phyloP scores from a whole-genome alignment of 92 coral and sea anemone genomes.

The Zoanthus gigantus region DNA sequence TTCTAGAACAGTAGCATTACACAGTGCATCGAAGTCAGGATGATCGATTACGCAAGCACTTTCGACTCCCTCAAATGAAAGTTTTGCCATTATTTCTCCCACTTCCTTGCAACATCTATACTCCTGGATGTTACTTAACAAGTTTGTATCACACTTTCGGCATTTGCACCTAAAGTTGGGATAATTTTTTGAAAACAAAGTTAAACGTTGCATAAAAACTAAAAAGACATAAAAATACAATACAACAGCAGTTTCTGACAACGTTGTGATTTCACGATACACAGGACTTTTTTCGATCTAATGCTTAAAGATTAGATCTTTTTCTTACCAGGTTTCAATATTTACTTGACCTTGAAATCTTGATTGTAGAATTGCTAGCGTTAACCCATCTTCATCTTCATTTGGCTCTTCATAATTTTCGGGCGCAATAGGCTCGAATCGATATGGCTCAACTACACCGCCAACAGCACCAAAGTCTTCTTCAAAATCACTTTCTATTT shows the following conservation, averaged over 20 bases:
- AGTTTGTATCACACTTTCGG: not conserved
- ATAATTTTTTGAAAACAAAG: not conserved
- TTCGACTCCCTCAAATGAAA: conserved; percentile 55
- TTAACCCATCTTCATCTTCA: not conserved
- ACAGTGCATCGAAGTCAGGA: conserved; percentile 55
- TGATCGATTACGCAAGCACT: conserved; percentile 52
- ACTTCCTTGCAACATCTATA: conserved; percentile 61
- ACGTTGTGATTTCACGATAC: not conserved
- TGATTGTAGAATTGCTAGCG: not conserved
- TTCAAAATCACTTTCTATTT: too few relatives aligned
- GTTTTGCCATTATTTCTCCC: conserved; percentile 41
- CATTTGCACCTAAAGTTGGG: conserved; percentile 40
- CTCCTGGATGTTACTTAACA: conserved; percentile 39
- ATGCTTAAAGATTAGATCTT: conserved; percentile 46
- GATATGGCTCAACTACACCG: not conserved
- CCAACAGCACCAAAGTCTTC: not conserved
- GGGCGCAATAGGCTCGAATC: not conserved
- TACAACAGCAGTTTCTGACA: not conserved
- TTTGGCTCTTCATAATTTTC: not conserved
- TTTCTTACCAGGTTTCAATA: conserved; percentile 8
- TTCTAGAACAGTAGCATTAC: conserved; percentile 55
- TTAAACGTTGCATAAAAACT: not conserved
- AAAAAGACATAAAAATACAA: not conserved
- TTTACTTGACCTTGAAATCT: not conserved
- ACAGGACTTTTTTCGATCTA: conserved; percentile 30